Conservation (phyloP, 2,797 vertebrate genomes). For the Anguilla marmorata region DNA sequence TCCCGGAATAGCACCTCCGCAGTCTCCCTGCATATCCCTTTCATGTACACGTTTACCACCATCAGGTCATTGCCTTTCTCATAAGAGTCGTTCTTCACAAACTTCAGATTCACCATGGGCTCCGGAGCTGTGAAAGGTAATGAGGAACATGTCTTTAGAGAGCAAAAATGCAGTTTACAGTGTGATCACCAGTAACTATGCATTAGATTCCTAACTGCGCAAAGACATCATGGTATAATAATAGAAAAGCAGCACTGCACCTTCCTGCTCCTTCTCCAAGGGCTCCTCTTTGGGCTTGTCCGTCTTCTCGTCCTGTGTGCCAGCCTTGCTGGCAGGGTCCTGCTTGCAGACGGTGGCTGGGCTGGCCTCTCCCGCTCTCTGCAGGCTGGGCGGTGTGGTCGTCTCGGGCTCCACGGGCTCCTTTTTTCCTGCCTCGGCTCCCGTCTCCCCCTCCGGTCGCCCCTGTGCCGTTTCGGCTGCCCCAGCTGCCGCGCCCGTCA, state of each 20-base stretch:
- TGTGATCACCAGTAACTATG: neutral
- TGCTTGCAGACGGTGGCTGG: slow-evolving; percentile 49
- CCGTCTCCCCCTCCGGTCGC: slow-evolving; percentile 36
- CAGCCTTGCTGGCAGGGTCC: too few relatives aligned
- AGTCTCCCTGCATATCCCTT: slow-evolving; percentile 84
- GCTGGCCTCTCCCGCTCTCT: slow-evolving; percentile 30
- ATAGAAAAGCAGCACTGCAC: slow-evolving; percentile 51
- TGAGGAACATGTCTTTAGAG: neutral
- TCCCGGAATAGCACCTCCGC: slow-evolving; percentile 93
- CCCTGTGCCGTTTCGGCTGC: slow-evolving; percentile 33
- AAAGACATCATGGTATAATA: neutral
- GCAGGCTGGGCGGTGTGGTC: slow-evolving; percentile 7
- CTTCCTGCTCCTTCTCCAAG: slow-evolving; percentile 68
- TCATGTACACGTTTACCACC: slow-evolving; percentile 95
- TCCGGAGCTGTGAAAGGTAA: slow-evolving; percentile 71
- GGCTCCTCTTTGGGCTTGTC: slow-evolving; percentile 81
- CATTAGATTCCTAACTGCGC: neutral
- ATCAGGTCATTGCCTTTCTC: slow-evolving; percentile 97
- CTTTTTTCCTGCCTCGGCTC: slow-evolving; percentile 15
- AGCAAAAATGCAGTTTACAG: too few relatives aligned
- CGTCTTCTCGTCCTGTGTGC: slow-evolving; percentile 69
- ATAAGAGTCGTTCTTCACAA: slow-evolving; percentile 92
- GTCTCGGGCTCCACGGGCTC: slow-evolving; percentile 7
- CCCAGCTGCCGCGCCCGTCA: slow-evolving; percentile 29
- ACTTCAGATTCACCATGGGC: slow-evolving; percentile 85